These are phyloP conservation scores for Erethizon dorsatum DNA, from an alignment of 2,797 vertebrate genomes.

Conservation along the genomic window DNA sequence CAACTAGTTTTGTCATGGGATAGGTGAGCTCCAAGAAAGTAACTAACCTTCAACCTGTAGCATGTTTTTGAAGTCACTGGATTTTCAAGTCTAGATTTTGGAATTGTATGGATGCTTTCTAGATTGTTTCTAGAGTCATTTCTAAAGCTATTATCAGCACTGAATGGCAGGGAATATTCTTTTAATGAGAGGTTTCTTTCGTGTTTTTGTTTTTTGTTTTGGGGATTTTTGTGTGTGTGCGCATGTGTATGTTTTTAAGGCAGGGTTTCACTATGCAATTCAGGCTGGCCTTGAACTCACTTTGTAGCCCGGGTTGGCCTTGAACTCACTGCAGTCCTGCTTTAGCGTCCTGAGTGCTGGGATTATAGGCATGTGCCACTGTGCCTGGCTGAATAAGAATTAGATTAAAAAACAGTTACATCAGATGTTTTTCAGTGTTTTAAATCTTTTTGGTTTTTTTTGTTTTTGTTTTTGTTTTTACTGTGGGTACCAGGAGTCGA, in stretches of 20 bases:
- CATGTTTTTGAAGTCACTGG: constrained; percentile 42
- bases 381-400: neutral
- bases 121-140: constrained; percentile 52
- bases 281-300: no score
- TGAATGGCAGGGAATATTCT: constrained; percentile 46
- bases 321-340: no score
- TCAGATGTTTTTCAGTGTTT: constrained; percentile 13
- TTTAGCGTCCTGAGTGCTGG: no score
- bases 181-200: neutral
- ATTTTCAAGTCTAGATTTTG: constrained; percentile 17
- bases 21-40: neutral
- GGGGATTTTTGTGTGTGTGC: no score
- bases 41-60: neutral
- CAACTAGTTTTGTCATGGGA: neutral
- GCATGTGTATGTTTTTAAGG: no score
- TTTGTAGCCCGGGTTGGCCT: no score
- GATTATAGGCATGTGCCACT: no score
- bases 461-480: no score
- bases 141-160: constrained; percentile 15
- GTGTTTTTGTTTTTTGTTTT: no score
- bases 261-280: no score
- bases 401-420: neutral
- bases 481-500: no score
- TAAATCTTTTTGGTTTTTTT: no score
- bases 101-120: neutral